Percentiles rank a stretch among this genome's conserved stretches.
Conservation (phyloP, 2,113 vertebrate genomes). For the Seriola rivoliana region DNA sequence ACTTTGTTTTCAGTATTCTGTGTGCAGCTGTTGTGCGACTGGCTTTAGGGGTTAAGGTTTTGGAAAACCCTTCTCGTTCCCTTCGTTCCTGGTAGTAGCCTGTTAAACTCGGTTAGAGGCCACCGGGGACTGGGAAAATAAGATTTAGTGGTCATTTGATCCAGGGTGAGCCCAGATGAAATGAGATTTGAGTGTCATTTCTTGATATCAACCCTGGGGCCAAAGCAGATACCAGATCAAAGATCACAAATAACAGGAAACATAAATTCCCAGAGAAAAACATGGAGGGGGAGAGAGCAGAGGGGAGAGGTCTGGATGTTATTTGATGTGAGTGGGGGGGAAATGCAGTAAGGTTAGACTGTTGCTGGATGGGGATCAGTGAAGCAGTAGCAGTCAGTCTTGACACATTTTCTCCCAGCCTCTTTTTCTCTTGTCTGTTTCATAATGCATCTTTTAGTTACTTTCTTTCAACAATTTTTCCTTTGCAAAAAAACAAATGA, state of each 20-base stretch:
- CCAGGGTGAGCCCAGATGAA: conserved; percentile 50
- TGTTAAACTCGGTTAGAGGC: conserved; percentile 63
- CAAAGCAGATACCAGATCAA: conserved; percentile 62
- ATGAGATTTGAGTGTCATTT: conserved; percentile 70
- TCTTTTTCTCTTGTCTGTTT: not conserved
- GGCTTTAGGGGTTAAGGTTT: conserved; percentile 36
- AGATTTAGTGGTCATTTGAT: conserved; percentile 66
- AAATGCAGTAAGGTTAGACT: not conserved
- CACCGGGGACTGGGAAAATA: conserved; percentile 50
- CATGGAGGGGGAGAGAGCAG: conserved; percentile 8
- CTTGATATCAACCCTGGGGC: conserved; percentile 61
- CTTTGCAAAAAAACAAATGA: not conserved
- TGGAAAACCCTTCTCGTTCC: conserved; percentile 61
- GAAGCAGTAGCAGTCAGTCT: not conserved
- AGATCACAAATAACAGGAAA: conserved; percentile 53
- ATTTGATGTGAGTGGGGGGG: not conserved
- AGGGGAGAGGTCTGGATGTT: not conserved
- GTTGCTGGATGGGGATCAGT: not conserved
- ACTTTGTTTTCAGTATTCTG: not conserved
- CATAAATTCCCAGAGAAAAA: conserved; percentile 36
- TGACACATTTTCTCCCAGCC: not conserved
- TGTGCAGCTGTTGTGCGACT: conserved; percentile 20
- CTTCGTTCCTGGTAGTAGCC: conserved; percentile 63
- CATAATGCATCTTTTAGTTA: not conserved
- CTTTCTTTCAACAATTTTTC: not conserved